A percentile compares a stretch with the other conserved stretches of the same genome.
These are phyloP conservation scores for Phyllotreta striolata DNA, from an alignment of 2,888 invertebrate species.

Conservation along the genomic window DNA sequence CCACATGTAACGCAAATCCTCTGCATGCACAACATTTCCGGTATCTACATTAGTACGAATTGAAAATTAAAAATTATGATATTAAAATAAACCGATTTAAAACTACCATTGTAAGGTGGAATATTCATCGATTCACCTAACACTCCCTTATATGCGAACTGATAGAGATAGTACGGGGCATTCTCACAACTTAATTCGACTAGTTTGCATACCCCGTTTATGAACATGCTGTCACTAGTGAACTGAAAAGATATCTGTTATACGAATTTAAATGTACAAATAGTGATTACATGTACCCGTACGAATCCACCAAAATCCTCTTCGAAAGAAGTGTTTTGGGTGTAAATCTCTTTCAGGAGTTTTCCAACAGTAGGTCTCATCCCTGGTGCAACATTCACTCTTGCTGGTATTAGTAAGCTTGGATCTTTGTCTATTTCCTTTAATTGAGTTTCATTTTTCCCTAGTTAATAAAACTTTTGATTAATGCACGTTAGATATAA, in stretches of 20 bases:
- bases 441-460: background rate
- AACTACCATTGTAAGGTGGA: too few species aligned
- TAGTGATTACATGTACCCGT: slow-evolving; percentile 14
- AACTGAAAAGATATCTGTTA: background rate
- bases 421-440: slow-evolving; percentile 21
- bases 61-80: background rate
- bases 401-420: slow-evolving; percentile 9
- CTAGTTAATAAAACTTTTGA: background rate
- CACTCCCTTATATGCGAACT: slow-evolving; percentile 23
- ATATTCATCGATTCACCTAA: slow-evolving; percentile 6
- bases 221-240: slow-evolving; percentile 1
- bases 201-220: slow-evolving; percentile 5
- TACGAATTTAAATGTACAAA: too few species aligned
- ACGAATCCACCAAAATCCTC: slow-evolving; percentile 22
- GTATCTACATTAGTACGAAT: slow-evolving; percentile 12
- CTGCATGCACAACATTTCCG: slow-evolving; percentile 30
- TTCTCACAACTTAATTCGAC: slow-evolving; percentile 7
- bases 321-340: slow-evolving; percentile 17
- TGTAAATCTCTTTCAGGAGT: slow-evolving; percentile 25
- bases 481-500: background rate
- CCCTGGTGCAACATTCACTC: slow-evolving; percentile 23
- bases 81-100: background rate
- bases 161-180: slow-evolving; percentile 9
- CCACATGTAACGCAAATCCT: slow-evolving; percentile 37
- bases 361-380: slow-evolving; percentile 20